Evolutionary conservation across 1,140 invertebrate genomes (phyloP), one percentile per base, ranked within the genome.

Genomic region (Euschistus heros): DNA sequence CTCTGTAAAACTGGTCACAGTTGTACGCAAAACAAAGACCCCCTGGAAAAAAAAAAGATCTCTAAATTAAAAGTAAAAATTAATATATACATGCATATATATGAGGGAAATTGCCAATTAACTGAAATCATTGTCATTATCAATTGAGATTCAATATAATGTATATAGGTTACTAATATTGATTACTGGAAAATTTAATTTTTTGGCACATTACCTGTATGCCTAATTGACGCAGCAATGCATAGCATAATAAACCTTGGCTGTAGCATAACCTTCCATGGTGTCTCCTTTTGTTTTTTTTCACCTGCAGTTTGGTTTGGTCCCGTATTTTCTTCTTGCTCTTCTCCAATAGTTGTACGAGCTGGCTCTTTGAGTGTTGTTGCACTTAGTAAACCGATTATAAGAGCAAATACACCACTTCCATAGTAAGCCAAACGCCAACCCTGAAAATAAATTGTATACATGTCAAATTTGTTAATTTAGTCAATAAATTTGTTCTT

Each of bases 1-100:
- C 84, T 63, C 89, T 82, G 73, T 92, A 94, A 74, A 91, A 93
- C 26, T 92, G 79, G 75, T 92, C 89, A 8, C 89, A 90, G 74
- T 93, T 92, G 79, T 92, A 93, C 0, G 90, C 89, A 73, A 92
- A 92, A 67, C 86, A 88, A 82, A 92, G 88, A 65, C 90, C 90
- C 70, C 89, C 86, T 88, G 73, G 18, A 76, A 75, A 55, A 22
- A 8, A 26, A 54, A 50, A 54, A 26, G 8, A 7, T 7, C 50
- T 17, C 13, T 26, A 54, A 37, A 37, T 30, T 30, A 4, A 4
- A 37, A 37, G 33, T 37, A 37, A 37, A 37, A 37, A 37, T 10
- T 6, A 10, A 10, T 37, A 37, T 37, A 37, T 37, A 37, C 33
- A 6, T 37, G 10, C 13, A 37, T 10, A 37, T 37, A 13, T 10